Conservation (phyloP, 2,888 invertebrate genomes). For the Xanthorhoe spadicearia region DNA sequence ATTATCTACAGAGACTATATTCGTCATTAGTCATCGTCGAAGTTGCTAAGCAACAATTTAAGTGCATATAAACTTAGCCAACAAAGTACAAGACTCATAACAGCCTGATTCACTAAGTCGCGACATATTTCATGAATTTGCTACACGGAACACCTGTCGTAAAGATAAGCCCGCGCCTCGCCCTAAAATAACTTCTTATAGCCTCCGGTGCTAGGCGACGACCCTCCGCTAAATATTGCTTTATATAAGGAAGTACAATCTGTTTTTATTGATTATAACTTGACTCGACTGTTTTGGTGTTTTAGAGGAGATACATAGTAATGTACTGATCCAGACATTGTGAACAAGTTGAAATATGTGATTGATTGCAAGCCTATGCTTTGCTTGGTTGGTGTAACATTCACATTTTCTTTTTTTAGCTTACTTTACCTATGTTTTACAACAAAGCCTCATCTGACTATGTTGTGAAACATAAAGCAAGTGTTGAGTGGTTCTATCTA, state of each 20-base stretch:
- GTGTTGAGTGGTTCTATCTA: too few species aligned
- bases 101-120: slow-evolving; percentile 78
- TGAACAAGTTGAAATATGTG: too few species aligned
- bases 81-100: slow-evolving; percentile 27
- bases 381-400: too few species aligned
- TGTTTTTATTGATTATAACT: slow-evolving; percentile 15
- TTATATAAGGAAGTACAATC: slow-evolving; percentile 48
- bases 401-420: too few species aligned
- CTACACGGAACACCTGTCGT: slow-evolving; percentile 82
- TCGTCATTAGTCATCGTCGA: too few species aligned
- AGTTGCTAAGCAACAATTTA: background rate
- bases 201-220: slow-evolving; percentile 81
- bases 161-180: slow-evolving; percentile 83
- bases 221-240: slow-evolving; percentile 56
- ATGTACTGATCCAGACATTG: too few species aligned
- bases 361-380: too few species aligned
- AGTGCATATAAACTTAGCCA: slow-evolving; percentile 22
- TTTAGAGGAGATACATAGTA: too few species aligned
- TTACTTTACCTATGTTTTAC: too few species aligned
- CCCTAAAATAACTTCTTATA: slow-evolving; percentile 84
- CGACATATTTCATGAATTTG: slow-evolving; percentile 82
- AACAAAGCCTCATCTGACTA: too few species aligned
- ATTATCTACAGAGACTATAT: too few species aligned
- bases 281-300: slow-evolving; percentile 1
- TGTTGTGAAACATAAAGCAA: too few species aligned